Evolutionary conservation across 2,797 vertebrate genomes (phyloP).

Genomic region (Coluber constrictor): DNA sequence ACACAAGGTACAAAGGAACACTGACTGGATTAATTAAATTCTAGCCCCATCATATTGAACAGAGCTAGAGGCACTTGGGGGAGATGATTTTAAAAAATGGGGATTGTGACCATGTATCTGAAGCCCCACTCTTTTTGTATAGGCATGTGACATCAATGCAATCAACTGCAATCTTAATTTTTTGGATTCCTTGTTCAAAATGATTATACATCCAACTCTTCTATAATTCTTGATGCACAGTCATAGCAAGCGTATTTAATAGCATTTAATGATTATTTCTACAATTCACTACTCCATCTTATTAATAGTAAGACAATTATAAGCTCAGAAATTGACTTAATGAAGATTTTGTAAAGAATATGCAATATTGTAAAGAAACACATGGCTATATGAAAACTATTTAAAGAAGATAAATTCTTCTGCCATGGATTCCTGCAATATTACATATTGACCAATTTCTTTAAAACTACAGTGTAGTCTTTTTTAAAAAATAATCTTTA

Average conservation of each 20-base stretch:
- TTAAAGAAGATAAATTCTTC: neutral
- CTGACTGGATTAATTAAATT: neutral
- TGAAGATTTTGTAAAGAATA: neutral
- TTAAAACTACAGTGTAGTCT: slow-evolving; percentile 3
- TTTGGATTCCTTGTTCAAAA: neutral
- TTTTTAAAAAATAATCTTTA: neutral
- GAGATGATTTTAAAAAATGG: neutral
- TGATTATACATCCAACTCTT: neutral
- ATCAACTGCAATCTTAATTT: neutral
- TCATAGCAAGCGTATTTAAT: neutral
- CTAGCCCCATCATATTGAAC: neutral
- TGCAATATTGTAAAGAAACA: neutral
- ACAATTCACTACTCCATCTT: neutral
- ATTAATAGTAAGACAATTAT: neutral
- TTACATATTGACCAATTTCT: neutral
- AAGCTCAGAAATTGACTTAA: neutral
- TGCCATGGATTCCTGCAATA: neutral
- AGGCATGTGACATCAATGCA: neutral
- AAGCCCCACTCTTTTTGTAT: neutral
- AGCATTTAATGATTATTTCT: neutral
- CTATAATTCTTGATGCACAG: neutral
- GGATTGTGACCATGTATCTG: neutral
- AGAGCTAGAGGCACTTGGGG: neutral
- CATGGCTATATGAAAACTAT: neutral
- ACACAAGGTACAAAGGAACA: neutral